Conservation (phyloP, 2,888 invertebrate genomes). For the Acanthosepion pharaonis region DNA sequence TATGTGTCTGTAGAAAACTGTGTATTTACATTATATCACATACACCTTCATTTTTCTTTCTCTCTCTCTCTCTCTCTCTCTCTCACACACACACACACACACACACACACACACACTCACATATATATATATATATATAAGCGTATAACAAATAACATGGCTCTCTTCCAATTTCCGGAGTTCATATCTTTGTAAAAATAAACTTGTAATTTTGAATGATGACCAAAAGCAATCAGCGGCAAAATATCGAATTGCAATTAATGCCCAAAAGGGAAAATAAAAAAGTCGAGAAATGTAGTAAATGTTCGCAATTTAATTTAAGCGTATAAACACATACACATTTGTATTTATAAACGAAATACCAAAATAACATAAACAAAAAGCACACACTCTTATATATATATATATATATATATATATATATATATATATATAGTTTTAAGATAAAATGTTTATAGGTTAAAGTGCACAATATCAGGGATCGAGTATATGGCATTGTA, state of each 20-base stretch:
- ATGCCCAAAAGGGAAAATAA: not conserved
- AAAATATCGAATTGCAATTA: not conserved
- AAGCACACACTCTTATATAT: too few relatives aligned
- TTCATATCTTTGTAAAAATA: not conserved
- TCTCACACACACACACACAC: too few relatives aligned
- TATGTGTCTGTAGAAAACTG: too few relatives aligned
- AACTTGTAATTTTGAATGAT: not conserved
- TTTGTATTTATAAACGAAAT: too few relatives aligned
- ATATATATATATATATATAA: constrained; percentile 33
- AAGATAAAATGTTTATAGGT: too few relatives aligned
- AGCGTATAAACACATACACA: not conserved
- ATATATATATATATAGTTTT: too few relatives aligned
- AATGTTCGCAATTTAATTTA: not conserved
- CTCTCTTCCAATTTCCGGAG: not conserved
- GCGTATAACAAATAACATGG: not conserved
- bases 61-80: too few relatives aligned
- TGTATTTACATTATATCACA: too few relatives aligned
- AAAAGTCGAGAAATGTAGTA: not conserved
- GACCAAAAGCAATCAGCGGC: not conserved
- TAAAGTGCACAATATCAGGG: too few relatives aligned
- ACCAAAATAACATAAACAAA: rapidly evolving
- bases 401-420: too few relatives aligned
- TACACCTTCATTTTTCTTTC: too few relatives aligned
- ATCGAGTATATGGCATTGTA: too few relatives aligned
- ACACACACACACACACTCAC: not conserved